A percentile compares a stretch with the other conserved stretches of the same genome.
These are phyloP conservation scores for Elanus axillaris DNA, from an alignment of 2,113 vertebrate genomes.

Conservation along the genomic window DNA sequence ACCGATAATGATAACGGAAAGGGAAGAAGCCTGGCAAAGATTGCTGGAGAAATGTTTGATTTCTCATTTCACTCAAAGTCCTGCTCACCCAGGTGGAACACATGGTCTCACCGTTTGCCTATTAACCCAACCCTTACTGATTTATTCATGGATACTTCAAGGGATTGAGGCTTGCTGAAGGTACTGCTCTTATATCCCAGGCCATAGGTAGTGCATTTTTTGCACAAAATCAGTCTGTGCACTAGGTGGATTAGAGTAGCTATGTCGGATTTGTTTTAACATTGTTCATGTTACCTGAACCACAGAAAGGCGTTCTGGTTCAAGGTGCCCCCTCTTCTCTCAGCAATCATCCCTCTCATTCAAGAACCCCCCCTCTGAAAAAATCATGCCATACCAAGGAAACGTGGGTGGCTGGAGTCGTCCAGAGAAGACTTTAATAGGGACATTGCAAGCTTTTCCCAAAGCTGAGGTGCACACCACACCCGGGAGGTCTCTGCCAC, in stretches of 20 bases:
- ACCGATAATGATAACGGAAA: neutral
- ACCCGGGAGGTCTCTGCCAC: neutral
- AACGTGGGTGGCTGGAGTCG: neutral
- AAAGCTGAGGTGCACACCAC: neutral
- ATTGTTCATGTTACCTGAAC: neutral
- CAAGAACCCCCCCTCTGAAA: neutral
- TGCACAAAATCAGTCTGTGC: neutral
- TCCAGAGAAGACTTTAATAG: neutral
- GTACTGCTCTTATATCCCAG: neutral
- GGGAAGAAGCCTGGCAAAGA: conserved; percentile 4
- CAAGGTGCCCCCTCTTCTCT: neutral
- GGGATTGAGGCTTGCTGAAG: neutral
- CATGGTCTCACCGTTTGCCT: neutral
- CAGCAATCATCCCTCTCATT: neutral
- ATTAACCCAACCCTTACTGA: neutral
- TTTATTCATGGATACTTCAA: neutral
- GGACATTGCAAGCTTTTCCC: neutral
- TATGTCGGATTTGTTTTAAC: neutral
- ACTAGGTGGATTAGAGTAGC: neutral
- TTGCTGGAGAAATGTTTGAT: conserved; percentile 21
- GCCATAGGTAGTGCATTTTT: neutral
- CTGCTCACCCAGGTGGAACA: neutral
- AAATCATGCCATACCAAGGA: neutral
- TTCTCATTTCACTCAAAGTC: neutral
- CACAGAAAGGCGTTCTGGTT: neutral